These are phyloP conservation scores for Sinelater perroti DNA, from an alignment of 2,888 invertebrate genomes.

Conservation along the genomic window DNA sequence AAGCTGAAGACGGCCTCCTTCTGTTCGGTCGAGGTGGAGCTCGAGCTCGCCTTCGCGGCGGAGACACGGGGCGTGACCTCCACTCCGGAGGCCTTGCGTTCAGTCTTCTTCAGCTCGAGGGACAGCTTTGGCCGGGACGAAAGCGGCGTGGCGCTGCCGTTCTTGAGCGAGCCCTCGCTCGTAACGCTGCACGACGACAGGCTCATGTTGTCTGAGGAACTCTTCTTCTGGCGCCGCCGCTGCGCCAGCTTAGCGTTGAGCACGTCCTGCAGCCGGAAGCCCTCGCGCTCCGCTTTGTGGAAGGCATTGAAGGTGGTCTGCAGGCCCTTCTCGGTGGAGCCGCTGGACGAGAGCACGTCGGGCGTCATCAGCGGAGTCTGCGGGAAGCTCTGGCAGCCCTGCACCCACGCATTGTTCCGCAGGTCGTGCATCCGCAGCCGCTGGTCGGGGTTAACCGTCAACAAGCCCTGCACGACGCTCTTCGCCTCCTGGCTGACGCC, in stretches of 20 bases:
- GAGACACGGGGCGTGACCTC: conserved; percentile 24
- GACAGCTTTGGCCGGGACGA: conserved; percentile 45
- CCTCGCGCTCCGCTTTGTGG: conserved; percentile 73
- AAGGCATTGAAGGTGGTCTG: conserved; percentile 74
- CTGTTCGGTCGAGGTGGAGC: conserved; percentile 39
- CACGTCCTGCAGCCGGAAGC: conserved; percentile 79
- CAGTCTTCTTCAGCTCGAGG: conserved; percentile 50
- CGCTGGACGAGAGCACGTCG: conserved; percentile 63
- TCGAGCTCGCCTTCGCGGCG: conserved; percentile 1
- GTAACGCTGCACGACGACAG: conserved; percentile 58
- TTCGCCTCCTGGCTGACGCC: conserved; percentile 79
- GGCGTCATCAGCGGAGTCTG: conserved; percentile 70
- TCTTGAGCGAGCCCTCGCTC: conserved; percentile 57
- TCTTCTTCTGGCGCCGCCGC: conserved; percentile 70
- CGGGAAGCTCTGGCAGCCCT: conserved; percentile 59
- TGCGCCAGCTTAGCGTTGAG: conserved; percentile 75
- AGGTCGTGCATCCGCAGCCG: conserved; percentile 76
- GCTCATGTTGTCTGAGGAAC: conserved; percentile 59
- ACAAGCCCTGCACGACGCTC: conserved; percentile 75
- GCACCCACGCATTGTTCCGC: conserved; percentile 74
- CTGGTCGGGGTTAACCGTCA: conserved; percentile 80
- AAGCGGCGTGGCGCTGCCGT: conserved; percentile 48
- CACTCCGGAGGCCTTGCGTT: conserved; percentile 37
- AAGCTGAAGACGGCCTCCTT: conserved; percentile 60
- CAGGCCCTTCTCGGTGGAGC: conserved; percentile 65